Evolutionary conservation across 2,888 invertebrate genomes (phyloP).

Genomic region (Chesias legatella): DNA sequence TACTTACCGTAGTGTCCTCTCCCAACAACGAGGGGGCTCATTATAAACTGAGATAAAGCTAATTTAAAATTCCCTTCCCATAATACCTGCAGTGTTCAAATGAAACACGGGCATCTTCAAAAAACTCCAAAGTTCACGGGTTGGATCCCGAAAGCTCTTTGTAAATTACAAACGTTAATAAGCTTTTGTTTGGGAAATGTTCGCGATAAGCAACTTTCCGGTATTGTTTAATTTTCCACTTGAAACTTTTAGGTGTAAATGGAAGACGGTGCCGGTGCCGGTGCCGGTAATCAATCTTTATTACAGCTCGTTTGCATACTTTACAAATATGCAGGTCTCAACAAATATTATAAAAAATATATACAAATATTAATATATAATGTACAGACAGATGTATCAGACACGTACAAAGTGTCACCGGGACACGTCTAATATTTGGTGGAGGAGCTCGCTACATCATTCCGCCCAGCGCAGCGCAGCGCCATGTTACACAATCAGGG

Average conservation of each 20-base stretch:
- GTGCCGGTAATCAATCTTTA: slow-evolving; percentile 17
- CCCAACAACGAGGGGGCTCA: slow-evolving; percentile 8
- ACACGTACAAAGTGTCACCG: too few species aligned
- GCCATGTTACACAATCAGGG: slow-evolving; percentile 16
- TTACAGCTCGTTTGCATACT: slow-evolving; percentile 9
- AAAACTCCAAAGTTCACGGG: slow-evolving; percentile 15
- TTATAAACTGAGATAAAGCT: background rate
- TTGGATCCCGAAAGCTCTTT: slow-evolving; percentile 20
- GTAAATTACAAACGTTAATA: slow-evolving; percentile 24
- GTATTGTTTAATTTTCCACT: slow-evolving; percentile 26
- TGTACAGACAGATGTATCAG: too few species aligned
- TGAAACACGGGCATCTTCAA: slow-evolving; percentile 14
- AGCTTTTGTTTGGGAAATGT: slow-evolving; percentile 21
- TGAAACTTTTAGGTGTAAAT: slow-evolving; percentile 18
- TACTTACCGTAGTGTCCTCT: too few species aligned
- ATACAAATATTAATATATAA: too few species aligned
- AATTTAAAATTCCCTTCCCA: slow-evolving; percentile 15
- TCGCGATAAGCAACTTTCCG: slow-evolving; percentile 19
- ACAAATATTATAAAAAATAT: too few species aligned
- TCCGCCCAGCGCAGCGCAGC: slow-evolving; percentile 11
- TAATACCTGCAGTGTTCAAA: too few species aligned
- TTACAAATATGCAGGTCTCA: too few species aligned
- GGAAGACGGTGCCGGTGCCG: too few species aligned
- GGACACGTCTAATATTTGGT: slow-evolving; percentile 10
- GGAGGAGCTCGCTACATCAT: slow-evolving; percentile 2